phyloP scores from a whole-genome alignment of 2,888 invertebrate genomes.

The Mimachlamys varia region DNA sequence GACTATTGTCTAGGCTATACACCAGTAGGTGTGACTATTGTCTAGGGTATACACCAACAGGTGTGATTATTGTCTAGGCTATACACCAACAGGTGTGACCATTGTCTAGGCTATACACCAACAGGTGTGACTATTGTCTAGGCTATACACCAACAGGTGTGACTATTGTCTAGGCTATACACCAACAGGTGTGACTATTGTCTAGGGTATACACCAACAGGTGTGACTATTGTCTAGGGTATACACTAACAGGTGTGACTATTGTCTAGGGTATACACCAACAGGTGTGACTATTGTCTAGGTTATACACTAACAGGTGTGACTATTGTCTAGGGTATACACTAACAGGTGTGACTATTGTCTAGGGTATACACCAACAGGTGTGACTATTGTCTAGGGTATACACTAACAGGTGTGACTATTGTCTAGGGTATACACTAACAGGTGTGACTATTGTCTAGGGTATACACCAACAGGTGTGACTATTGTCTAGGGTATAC shows the following conservation, averaged over 20 bases:
- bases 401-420: too few relatives aligned
- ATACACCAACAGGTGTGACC: neutral
- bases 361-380: conserved; percentile 84
- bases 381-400: too few relatives aligned
- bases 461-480: conserved; percentile 35
- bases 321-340: conserved; percentile 59
- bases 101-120: conserved; percentile 50
- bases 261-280: conserved; percentile 55
- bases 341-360: conserved; percentile 90
- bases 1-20: conserved; percentile 89
- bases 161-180: conserved; percentile 59
- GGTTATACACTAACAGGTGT: conserved; percentile 36
- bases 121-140: conserved; percentile 48
- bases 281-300: conserved; percentile 48
- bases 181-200: conserved; percentile 90
- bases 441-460: conserved; percentile 48
- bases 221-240: too few relatives aligned
- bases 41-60: too few relatives aligned
- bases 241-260: too few relatives aligned
- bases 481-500: conserved; percentile 48
- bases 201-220: conserved; percentile 84
- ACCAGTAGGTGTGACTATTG: too few relatives aligned
- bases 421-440: conserved; percentile 55
- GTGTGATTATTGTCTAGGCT: too few relatives aligned
- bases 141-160: conserved; percentile 36